Evolutionary conservation across 2,888 invertebrate genomes (phyloP), one percentile per base, ranked within the genome.

Genomic region (Chromoteleia sp.): DNA sequence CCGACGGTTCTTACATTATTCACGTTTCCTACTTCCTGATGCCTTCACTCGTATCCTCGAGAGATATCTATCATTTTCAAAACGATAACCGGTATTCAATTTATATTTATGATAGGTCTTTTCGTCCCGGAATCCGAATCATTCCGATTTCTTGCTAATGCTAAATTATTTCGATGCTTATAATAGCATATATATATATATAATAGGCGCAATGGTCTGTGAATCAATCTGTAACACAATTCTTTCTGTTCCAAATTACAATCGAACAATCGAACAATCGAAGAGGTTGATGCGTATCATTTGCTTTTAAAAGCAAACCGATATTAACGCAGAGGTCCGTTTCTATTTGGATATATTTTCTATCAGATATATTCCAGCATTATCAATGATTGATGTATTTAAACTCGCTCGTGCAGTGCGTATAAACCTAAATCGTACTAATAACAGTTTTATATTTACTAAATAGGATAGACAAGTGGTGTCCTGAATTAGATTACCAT

Each of bases 1-100:
- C 65, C 54, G 73, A 12, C 52, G 67, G 30, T 50, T 65, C 68
- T 68, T 68, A 36, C 81, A 73, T 76, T 76, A 76, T 76, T 71
- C 81, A 81, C 56, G 70, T 73, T 73, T 76, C 76, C 71, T 73
- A 71, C 76, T 76, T 76, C 68, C 74, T 81, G 70, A 75, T 71
- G 45, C 65, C 52, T 70, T 63, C 8, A 21, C 74, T 54, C 41
- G 52, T 63, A 52, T 65, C 56, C 50, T 8, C 19, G 71, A 58
- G 71, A 58, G 78, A 71, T 71, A 71, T 78, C 65, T 78, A 65
- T 78, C 78, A 76, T 59, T 52, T 58, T 10, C 74, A 65, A 12
- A 43, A 63, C 48, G 63, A 54, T 39, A 63, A 39, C 58, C 52
- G 54, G 61, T 43, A 59, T 68, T 61, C 61, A 63, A 30, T 45